These are phyloP conservation scores for Lycophotia porphyrea DNA, from an alignment of 2,888 invertebrate genomes.

Conservation along the genomic window DNA sequence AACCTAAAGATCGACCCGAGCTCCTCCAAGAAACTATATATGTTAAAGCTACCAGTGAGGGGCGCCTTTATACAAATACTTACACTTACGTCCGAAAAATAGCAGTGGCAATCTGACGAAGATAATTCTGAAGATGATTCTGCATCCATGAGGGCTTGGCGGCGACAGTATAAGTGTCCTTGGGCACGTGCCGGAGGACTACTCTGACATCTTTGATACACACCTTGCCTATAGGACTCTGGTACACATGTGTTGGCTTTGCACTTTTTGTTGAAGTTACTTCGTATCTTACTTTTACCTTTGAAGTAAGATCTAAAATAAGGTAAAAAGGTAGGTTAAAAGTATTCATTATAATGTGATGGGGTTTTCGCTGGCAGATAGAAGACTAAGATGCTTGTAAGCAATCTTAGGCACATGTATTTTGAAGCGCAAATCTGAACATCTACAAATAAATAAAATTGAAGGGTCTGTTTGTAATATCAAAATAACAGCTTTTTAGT, in stretches of 20 bases:
- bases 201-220: conserved; percentile 32
- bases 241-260: background rate
- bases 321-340: no score
- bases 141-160: background rate
- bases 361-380: background rate
- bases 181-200: conserved; percentile 33
- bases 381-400: background rate
- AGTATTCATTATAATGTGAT: background rate
- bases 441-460: no score
- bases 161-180: conserved; percentile 24
- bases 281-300: background rate
- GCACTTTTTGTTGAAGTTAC: conserved; percentile 7
- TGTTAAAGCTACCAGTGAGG: background rate
- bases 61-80: background rate
- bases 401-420: background rate
- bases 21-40: no score
- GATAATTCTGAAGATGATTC: conserved; percentile 3
- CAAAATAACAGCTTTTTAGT: no score
- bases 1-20: no score
- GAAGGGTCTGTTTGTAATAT: no score
- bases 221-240: background rate
- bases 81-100: background rate
- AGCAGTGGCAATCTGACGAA: background rate
- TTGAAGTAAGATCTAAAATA: background rate
- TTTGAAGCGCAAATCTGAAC: no score